A percentile compares a stretch with the other conserved stretches of the same genome.
These are phyloP conservation scores for Molothrus ater DNA, from an alignment of 2,797 vertebrate species.

Conservation along the genomic window DNA sequence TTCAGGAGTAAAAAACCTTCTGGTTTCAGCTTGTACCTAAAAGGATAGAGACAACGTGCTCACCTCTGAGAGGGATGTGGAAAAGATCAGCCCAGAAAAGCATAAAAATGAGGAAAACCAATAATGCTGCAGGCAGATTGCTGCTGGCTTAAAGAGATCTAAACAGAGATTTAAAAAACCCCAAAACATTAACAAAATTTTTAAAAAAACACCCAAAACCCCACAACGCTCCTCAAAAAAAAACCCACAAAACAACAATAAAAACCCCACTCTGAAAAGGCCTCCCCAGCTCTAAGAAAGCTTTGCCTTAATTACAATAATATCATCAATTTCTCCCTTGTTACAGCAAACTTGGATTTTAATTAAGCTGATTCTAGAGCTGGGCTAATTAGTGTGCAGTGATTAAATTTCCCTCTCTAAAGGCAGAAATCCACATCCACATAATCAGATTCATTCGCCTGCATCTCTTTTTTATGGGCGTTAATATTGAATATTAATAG, in stretches of 20 bases:
- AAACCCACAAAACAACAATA: fast-evolving
- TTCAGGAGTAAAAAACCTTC: not conserved
- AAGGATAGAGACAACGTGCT: fast-evolving
- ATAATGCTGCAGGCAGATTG: not conserved
- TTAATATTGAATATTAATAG: not conserved
- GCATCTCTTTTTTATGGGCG: fast-evolving
- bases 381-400: not conserved
- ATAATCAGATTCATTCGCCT: fast-evolving
- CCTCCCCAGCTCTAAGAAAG: not conserved
- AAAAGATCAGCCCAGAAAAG: not conserved
- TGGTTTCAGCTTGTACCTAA: fast-evolving
- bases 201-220: fast-evolving
- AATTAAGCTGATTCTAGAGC: not conserved
- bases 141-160: not conserved
- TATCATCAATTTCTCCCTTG: not conserved
- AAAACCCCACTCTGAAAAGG: fast-evolving
- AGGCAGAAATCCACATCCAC: not conserved
- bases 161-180: fast-evolving
- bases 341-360: not conserved
- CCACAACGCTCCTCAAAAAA: fast-evolving
- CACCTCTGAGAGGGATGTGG: fast-evolving
- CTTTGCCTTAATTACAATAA: not conserved
- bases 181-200: not conserved
- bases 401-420: not conserved
- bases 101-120: not conserved